A percentile compares a stretch with the other conserved stretches of the same genome.
Conservation (phyloP, 2,113 vertebrate species). For the Corythaeola cristata region DNA sequence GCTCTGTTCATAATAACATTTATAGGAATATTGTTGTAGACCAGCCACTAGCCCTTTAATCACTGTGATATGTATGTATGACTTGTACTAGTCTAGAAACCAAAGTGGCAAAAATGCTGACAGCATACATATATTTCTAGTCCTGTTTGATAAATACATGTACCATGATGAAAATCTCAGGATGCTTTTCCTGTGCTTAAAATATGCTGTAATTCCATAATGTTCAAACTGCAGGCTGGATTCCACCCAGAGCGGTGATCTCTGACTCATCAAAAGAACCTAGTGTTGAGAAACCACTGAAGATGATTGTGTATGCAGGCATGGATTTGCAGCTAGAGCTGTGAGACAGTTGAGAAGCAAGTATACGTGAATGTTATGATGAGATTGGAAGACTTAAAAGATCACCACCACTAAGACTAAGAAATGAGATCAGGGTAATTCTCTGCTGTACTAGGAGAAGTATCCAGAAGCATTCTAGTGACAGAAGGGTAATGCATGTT, state of each 20-base stretch:
- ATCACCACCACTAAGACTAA: neutral
- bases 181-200: neutral
- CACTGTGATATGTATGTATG: fast-evolving
- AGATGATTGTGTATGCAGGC: neutral
- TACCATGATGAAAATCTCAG: neutral
- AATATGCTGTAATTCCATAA: neutral
- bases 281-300: neutral
- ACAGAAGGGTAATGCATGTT: neutral
- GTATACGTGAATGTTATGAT: neutral
- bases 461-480: neutral
- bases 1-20: neutral
- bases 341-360: neutral
- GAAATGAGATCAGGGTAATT: neutral
- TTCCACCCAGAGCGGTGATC: neutral
- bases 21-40: neutral
- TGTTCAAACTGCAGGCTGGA: neutral
- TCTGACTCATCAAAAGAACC: neutral
- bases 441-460: neutral
- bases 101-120: neutral
- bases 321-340: neutral
- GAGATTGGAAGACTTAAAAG: neutral
- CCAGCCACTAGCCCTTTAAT: neutral
- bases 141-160: neutral
- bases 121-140: neutral
- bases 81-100: neutral